These are phyloP conservation scores for Teleiodes luculella DNA, from an alignment of 2,888 invertebrate genomes.

Conservation along the genomic window DNA sequence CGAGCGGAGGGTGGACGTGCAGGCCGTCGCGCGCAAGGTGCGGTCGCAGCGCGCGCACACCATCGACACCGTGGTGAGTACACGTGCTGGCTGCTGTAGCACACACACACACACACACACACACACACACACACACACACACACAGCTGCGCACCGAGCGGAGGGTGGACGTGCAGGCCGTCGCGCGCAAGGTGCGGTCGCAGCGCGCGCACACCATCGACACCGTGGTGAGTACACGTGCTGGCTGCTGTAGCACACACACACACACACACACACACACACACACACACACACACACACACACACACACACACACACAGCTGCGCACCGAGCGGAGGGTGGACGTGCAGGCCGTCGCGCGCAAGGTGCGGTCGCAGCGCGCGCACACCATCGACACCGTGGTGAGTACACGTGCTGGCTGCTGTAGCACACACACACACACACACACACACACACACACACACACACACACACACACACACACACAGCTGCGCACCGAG, in stretches of 20 bases:
- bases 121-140: too few relatives aligned
- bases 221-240: slow-evolving; percentile 83
- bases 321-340: slow-evolving; percentile 91
- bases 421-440: slow-evolving; percentile 34
- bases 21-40: slow-evolving; percentile 89
- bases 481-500: slow-evolving; percentile 90
- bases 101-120: too few relatives aligned
- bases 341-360: slow-evolving; percentile 89
- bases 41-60: slow-evolving; percentile 90
- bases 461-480: too few relatives aligned
- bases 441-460: too few relatives aligned
- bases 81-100: too few relatives aligned
- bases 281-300: too few relatives aligned
- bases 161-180: slow-evolving; percentile 88
- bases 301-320: too few relatives aligned
- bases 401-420: slow-evolving; percentile 81
- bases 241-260: too few relatives aligned
- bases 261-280: too few relatives aligned
- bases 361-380: slow-evolving; percentile 91
- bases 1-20: slow-evolving; percentile 85
- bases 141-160: slow-evolving; percentile 79
- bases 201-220: slow-evolving; percentile 91
- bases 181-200: slow-evolving; percentile 88
- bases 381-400: slow-evolving; percentile 90
- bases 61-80: slow-evolving; percentile 89